These are phyloP conservation scores for Hedya salicella DNA, from an alignment of 2,888 invertebrate genomes.

Conservation along the genomic window DNA sequence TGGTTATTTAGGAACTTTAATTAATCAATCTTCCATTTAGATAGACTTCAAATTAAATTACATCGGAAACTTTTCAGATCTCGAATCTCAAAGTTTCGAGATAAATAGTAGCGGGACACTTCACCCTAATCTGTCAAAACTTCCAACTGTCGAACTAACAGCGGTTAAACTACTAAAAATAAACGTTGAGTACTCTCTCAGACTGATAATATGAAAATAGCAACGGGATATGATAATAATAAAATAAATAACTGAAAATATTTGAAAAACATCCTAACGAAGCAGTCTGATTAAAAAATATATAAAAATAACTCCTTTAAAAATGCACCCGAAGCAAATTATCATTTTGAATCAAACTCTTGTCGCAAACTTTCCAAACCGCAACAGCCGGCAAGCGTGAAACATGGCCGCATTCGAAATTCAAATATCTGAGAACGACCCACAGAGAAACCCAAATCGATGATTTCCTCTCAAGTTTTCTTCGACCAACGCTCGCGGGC, in stretches of 20 bases:
- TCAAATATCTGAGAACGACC: not conserved
- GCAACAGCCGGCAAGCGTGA: not conserved
- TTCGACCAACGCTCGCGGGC: constrained; percentile 9
- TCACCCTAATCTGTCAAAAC: constrained; percentile 25
- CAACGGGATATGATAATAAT: not conserved
- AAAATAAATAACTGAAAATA: too few relatives aligned
- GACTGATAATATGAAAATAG: too few relatives aligned
- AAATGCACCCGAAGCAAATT: not conserved
- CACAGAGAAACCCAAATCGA: constrained; percentile 16
- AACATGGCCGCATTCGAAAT: constrained; percentile 23
- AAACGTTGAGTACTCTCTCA: not conserved
- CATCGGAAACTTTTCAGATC: constrained; percentile 11
- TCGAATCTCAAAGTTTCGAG: not conserved
- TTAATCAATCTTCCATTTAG: constrained; percentile 19
- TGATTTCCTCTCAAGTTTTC: constrained; percentile 11
- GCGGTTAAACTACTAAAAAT: not conserved
- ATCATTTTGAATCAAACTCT: not conserved
- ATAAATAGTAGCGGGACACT: constrained; percentile 19
- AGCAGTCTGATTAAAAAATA: too few relatives aligned
- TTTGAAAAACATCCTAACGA: too few relatives aligned
- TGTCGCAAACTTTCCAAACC: constrained; percentile 3
- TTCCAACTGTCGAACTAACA: constrained; percentile 13
- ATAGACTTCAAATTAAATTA: constrained; percentile 25
- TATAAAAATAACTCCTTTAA: too few relatives aligned
- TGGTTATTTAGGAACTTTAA: constrained; percentile 16